A percentile compares a stretch with the other conserved stretches of the same genome.
Evolutionary conservation across 2,888 invertebrate genomes (phyloP).

Genomic region (Sialis lutaria): DNA sequence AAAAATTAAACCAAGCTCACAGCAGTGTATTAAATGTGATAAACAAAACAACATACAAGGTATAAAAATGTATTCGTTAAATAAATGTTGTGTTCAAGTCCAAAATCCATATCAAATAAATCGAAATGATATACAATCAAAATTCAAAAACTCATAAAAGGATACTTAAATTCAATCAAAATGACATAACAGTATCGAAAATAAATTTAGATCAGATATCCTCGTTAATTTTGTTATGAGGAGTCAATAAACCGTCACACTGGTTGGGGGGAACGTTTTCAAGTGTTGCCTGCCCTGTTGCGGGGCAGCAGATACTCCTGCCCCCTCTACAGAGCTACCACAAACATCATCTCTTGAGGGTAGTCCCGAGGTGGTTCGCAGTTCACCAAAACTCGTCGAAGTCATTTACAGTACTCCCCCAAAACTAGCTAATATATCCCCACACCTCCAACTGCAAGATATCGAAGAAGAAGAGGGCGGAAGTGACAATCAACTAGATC

Average conservation of each 20-base stretch:
- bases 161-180: no score
- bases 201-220: no score
- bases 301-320: conserved; percentile 40
- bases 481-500: conserved; percentile 26
- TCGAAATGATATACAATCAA: neutral
- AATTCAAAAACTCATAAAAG: neutral
- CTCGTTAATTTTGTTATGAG: no score
- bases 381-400: conserved; percentile 23
- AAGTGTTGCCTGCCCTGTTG: conserved; percentile 73
- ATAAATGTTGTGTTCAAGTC: no score
- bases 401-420: conserved; percentile 35
- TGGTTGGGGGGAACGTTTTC: conserved; percentile 61
- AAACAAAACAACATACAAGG: no score
- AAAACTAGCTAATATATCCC: conserved; percentile 47
- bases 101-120: no score
- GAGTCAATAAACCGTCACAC: conserved; percentile 29
- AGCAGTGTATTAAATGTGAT: no score
- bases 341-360: conserved; percentile 35
- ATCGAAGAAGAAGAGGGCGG: conserved; percentile 62
- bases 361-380: conserved; percentile 34
- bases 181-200: no score
- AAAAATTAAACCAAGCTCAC: no score
- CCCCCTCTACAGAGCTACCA: conserved; percentile 6
- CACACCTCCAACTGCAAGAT: conserved; percentile 57
- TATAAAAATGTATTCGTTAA: no score